A percentile compares a stretch with the other conserved stretches of the same genome.
Conservation (phyloP, 2,113 vertebrate genomes). For the Plectropomus leopardus region DNA sequence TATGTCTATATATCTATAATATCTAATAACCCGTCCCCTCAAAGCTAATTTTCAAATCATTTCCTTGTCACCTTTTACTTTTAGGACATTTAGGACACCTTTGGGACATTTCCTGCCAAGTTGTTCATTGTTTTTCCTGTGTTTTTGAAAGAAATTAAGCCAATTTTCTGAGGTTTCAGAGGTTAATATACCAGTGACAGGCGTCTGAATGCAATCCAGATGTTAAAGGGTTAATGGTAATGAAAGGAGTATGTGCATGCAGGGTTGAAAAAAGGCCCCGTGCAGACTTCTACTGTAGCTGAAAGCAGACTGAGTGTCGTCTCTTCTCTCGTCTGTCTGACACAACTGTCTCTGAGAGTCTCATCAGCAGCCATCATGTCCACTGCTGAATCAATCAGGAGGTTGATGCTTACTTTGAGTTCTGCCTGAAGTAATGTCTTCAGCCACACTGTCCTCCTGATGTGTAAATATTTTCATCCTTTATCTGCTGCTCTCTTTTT, state of each 20-base stretch:
- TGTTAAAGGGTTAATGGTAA: no score
- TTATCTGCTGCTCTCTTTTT: neutral
- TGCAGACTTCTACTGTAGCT: neutral
- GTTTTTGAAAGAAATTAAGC: no score
- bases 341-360: conserved; percentile 14
- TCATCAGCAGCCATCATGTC: conserved; percentile 33
- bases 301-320: neutral
- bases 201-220: no score
- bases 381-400: conserved; percentile 32
- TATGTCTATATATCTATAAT: no score
- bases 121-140: no score
- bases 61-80: no score
- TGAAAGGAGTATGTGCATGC: neutral
- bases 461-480: neutral
- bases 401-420: neutral
- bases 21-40: no score
- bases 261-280: neutral
- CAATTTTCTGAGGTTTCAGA: no score
- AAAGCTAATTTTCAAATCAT: no score
- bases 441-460: neutral
- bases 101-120: no score
- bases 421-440: neutral
- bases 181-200: no score
- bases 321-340: conserved; percentile 19
- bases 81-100: no score